phyloP scores from a whole-genome alignment of 2,888 invertebrate species.

The Heliconius erato region DNA sequence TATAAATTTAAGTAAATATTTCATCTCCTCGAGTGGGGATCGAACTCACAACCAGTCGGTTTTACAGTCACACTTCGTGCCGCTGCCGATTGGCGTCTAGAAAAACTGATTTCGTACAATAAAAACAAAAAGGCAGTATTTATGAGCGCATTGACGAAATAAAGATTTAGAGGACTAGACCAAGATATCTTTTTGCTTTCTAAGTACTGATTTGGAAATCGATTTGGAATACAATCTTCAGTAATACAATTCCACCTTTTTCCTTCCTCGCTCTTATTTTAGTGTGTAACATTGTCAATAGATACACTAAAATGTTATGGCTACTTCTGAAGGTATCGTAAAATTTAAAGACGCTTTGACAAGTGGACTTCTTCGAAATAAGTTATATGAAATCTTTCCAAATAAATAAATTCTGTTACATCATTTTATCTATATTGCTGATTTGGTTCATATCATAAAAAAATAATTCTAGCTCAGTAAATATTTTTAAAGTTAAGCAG shows the following conservation, averaged over 20 bases:
- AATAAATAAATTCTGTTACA: constrained; percentile 3
- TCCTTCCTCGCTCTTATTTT: constrained; percentile 32
- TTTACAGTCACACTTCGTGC: no score
- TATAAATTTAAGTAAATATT: no score
- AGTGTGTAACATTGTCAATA: constrained; percentile 42
- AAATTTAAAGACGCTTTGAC: constrained; percentile 47
- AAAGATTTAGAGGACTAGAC: not conserved
- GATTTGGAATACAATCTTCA: not conserved
- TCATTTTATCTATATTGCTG: not conserved
- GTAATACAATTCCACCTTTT: constrained; percentile 5
- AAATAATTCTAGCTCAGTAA: no score
- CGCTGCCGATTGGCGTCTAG: no score
- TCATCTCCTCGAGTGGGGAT: no score
- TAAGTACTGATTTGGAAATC: not conserved
- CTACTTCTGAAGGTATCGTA: constrained; percentile 39
- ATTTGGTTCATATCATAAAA: not conserved
- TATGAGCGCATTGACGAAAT: not conserved
- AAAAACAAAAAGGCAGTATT: not conserved
- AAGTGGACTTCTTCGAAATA: constrained; percentile 32
- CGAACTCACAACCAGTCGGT: no score
- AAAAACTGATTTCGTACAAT: not conserved
- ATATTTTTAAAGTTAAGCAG: no score
- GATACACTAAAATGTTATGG: constrained; percentile 45
- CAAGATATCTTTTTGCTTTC: not conserved
- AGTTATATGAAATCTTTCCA: constrained; percentile 31